These are phyloP conservation scores for Xylota sylvarum DNA, from an alignment of 2,888 invertebrate species.

Conservation along the genomic window DNA sequence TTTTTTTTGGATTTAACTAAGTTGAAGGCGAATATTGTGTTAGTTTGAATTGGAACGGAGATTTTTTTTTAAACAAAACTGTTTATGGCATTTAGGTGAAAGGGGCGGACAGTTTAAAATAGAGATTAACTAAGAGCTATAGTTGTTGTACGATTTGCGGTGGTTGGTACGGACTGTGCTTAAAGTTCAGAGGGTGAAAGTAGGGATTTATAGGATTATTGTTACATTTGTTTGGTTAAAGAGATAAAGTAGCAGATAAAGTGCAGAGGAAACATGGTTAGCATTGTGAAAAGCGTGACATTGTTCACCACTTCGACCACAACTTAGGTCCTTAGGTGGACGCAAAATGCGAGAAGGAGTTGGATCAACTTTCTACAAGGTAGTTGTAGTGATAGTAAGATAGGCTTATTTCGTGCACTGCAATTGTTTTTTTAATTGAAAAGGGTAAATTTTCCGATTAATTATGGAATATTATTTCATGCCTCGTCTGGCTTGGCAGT, in stretches of 20 bases:
- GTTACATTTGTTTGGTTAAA: not conserved
- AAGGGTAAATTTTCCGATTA: no score
- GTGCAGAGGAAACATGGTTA: not conserved
- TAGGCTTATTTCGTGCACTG: no score
- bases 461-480: no score
- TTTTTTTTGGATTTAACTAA: slow-evolving; percentile 30
- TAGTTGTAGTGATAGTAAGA: no score
- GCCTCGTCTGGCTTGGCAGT: no score
- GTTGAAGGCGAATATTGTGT: slow-evolving; percentile 49
- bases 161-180: not conserved
- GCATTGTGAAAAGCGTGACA: not conserved
- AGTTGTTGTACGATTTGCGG: not conserved
- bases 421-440: no score
- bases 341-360: no score
- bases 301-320: not conserved
- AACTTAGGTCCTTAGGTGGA: no score
- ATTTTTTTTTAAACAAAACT: slow-evolving; percentile 55
- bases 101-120: slow-evolving; percentile 28
- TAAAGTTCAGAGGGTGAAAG: not conserved
- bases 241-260: not conserved
- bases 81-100: slow-evolving; percentile 63
- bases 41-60: slow-evolving; percentile 38
- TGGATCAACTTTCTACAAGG: no score
- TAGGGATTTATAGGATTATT: slow-evolving; percentile 3
- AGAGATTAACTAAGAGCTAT: not conserved